Conservation (phyloP, 2,113 vertebrate species). For the Lichenostomus cassidix region DNA sequence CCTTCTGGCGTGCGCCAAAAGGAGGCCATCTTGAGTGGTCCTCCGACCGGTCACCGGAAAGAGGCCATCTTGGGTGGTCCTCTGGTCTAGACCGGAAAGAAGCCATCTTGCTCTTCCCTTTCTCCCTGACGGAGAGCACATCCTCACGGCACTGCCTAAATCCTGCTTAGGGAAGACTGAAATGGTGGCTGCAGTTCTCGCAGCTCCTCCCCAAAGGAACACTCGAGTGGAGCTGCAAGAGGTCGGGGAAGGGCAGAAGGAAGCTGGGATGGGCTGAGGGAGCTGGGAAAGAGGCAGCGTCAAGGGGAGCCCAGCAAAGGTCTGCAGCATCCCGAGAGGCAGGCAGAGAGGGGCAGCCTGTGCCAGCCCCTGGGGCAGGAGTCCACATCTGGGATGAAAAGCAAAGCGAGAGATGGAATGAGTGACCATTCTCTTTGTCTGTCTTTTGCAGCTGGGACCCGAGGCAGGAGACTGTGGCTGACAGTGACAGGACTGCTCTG, state of each 20-base stretch:
- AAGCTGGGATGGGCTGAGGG: neutral
- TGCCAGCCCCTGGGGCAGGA: neutral
- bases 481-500: too few relatives aligned
- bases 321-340: neutral
- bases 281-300: neutral
- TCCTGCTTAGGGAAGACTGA: neutral
- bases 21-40: too few relatives aligned
- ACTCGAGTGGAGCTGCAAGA: neutral
- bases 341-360: neutral
- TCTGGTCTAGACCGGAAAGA: too few relatives aligned
- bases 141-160: neutral
- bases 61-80: too few relatives aligned
- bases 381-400: neutral
- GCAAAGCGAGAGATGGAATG: neutral
- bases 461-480: too few relatives aligned
- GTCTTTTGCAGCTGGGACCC: conserved; percentile 44
- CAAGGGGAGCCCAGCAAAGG: neutral
- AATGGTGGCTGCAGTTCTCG: neutral
- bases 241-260: neutral
- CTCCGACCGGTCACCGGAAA: too few relatives aligned
- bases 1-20: too few relatives aligned
- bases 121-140: neutral
- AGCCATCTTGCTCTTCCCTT: neutral
- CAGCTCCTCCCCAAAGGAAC: neutral
- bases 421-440: neutral